Base-by-base conservation (phyloP, 2,113 vertebrate species). In the Passer domesticus region DNA sequence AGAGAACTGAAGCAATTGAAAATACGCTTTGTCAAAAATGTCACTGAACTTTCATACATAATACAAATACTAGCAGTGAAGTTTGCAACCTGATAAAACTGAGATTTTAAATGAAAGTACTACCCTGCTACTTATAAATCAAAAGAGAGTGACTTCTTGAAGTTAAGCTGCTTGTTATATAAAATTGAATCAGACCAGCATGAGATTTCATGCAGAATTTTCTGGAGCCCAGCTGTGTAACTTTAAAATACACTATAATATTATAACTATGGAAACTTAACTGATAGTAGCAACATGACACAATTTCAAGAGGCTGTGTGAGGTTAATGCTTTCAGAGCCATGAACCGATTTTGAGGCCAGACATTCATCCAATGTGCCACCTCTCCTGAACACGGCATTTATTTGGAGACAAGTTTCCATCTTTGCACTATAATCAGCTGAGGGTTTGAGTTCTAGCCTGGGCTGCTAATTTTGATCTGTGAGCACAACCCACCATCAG, bases 51-150 rank as follows among this genome's bases (percentile, higher is more conserved):
- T 93, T 67, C 59, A 83, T n/a, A 52, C 47, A 24, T 70, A 92
- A 86, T 74, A 93, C 75, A 94, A 91, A 94, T 83, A 81, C 27
- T 41, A 89, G 56, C 83, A 84, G 62, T 39, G 50, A 80, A 93
- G 66, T 41, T 41, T 89, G 80, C 47, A 75, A 83, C 68, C 68
- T 78, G 83, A 90, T 83, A 93, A 95, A 92, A 89, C 28, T 27
- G 76, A 84, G 83, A 77, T 90, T 93, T 87, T 75, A 94, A 92
- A 94, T 82, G 35, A 76, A 94, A 94, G 67, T 87, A 78, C 80
- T 92, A 70, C 69, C 64, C 69, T 70, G 89, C 73, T 94, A 90
- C 80, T 94, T 87, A 91, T 11, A 87, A 92, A 78, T 78, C 73
- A 89, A 84, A 92, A 56, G 80, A 70, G 13, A 74, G 68, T 44